Evolutionary conservation across 2,797 vertebrate species (phyloP).

Genomic region (Macropodus opercularis): DNA sequence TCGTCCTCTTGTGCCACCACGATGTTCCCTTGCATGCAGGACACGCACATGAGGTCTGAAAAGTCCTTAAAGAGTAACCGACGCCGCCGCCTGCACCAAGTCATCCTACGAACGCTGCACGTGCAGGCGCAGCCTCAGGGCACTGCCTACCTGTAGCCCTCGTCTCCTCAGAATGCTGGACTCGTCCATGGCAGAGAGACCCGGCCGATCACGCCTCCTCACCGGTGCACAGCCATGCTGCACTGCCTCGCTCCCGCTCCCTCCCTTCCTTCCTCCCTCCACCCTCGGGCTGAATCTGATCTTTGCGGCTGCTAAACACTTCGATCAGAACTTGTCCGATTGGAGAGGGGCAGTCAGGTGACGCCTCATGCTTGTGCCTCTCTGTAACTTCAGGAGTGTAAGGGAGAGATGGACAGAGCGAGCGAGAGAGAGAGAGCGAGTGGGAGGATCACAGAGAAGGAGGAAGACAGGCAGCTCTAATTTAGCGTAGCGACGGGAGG

Average conservation of each 20-base stretch:
- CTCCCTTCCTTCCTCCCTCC: conserved; percentile 51
- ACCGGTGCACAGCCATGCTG: conserved; percentile 85
- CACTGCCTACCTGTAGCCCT: conserved; percentile 92
- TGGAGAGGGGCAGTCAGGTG: conserved; percentile 92
- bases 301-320: conserved; percentile 91
- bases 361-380: conserved; percentile 84
- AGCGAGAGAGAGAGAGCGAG: not conserved
- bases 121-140: not conserved
- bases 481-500: conserved; percentile 63
- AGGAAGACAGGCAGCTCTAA: conserved; percentile 60
- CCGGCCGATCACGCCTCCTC: conserved; percentile 74
- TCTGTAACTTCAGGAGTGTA: conserved; percentile 87
- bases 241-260: conserved; percentile 66
- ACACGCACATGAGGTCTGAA: conserved; percentile 50
- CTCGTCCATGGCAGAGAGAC: conserved; percentile 87
- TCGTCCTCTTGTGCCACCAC: conserved; percentile 13
- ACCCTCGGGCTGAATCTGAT: conserved; percentile 86
- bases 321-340: conserved; percentile 94
- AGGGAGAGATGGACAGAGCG: conserved; percentile 1
- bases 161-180: conserved; percentile 92
- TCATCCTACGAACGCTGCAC: conserved; percentile 14
- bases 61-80: conserved; percentile 58
- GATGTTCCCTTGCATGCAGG: conserved; percentile 20
- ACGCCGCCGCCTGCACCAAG: conserved; percentile 26
- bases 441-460: not conserved